Evolutionary conservation across 2,797 vertebrate species (phyloP), one percentile per base, ranked within the genome.

Genomic region (Sebastes glaucus): DNA sequence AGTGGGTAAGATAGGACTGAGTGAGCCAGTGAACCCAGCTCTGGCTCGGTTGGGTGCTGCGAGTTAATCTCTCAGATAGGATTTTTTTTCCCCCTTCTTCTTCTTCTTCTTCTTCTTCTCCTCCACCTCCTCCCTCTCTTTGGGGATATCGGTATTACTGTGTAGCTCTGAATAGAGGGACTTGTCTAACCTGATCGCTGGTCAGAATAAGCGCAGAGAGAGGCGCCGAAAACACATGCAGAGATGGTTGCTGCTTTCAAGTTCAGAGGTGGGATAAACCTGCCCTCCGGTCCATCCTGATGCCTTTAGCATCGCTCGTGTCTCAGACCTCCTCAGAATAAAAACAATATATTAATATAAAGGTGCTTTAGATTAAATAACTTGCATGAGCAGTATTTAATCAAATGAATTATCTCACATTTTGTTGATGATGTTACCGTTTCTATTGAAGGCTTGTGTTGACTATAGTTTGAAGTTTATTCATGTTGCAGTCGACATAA

Each of bases 11-110:
- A 94, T 92, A 23, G 95, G 92, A 92, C 88, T 60, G 85, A 91
- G 92, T 77, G 85, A 92, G 90, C 89, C 89, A 90, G 83, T 90
- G 92, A 94, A 91, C 92, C 90, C 90, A 83, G 86, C 83, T 70
- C 90, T 28, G 88, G 90, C 93, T 90, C 86, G 61, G 93, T 75
- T 91, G 94, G 94, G 94, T 93, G 93, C 95, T 93, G 90, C 56
- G 68, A 92, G 91, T 92, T 95, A 95, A 95, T 95, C 94, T 96
- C 93, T 91, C 83, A 88, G 89, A 94, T 92, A 82, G 91, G 84
- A 90, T 91, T 92, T 89, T 86, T 73, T 32, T 8, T 0, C 65
- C 57, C 38, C n/a, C n/a, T n/a, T n/a, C 27, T 27, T 27, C 78
- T 38, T 49, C 75, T 59, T 68, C 78, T 67, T 52, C 73, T 52